phyloP scores from a whole-genome alignment of 2,888 invertebrate species.

The Darwinula stevensoni region DNA sequence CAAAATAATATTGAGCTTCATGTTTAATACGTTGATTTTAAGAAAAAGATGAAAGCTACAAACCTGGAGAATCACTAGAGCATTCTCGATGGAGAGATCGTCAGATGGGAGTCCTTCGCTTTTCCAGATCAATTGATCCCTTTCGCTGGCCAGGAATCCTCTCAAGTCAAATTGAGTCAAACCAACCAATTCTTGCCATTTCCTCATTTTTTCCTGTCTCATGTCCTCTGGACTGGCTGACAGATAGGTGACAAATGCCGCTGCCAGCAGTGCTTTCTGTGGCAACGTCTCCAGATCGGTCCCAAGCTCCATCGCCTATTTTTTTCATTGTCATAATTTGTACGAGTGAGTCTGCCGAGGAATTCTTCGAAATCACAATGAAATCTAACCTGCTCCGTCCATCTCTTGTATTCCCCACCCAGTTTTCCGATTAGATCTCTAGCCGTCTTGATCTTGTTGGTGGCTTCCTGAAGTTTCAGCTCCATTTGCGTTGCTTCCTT shows the following conservation, averaged over 20 bases:
- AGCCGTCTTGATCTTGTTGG: conserved; percentile 42
- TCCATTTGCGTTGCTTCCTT: conserved; percentile 82
- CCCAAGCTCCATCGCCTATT: not conserved
- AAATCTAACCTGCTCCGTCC: conserved; percentile 47
- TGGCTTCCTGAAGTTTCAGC: conserved; percentile 41
- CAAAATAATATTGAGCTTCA: not conserved
- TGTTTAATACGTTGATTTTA: not conserved
- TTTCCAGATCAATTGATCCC: conserved; percentile 55
- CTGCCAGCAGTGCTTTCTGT: conserved; percentile 25
- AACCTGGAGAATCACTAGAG: conserved; percentile 42
- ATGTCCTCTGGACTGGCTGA: conserved; percentile 35
- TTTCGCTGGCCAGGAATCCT: conserved; percentile 29
- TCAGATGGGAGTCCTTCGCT: conserved; percentile 53
- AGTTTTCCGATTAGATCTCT: conserved; percentile 55
- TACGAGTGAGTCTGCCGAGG: too few species aligned
- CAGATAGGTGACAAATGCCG: conserved; percentile 47
- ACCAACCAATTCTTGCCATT: conserved; percentile 18
- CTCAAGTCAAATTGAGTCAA: conserved; percentile 22
- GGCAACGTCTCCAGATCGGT: not conserved
- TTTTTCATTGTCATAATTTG: too few species aligned
- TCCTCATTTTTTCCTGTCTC: conserved; percentile 21
- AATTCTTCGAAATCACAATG: too few species aligned
- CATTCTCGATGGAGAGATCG: conserved; percentile 46
- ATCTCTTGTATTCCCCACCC: conserved; percentile 58
- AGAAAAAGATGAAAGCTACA: conserved; percentile 6